Conservation (phyloP, 2,888 invertebrate genomes). For the Periphyllus acericola region DNA sequence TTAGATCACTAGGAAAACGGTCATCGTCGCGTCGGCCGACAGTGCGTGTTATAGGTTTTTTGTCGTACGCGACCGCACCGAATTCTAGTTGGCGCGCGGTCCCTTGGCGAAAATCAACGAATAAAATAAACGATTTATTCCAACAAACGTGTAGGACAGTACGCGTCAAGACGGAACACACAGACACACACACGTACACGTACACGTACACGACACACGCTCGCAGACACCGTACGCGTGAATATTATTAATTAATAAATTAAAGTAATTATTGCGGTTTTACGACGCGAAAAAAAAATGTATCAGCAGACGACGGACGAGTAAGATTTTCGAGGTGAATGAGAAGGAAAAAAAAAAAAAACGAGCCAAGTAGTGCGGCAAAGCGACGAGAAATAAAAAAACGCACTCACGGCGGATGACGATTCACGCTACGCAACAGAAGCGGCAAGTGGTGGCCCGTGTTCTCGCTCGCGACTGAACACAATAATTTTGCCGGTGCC, state of each 20-base stretch:
- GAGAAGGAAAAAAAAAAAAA: too few species aligned
- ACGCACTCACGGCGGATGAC: slow-evolving; percentile 12
- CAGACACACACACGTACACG: not conserved
- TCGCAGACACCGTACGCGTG: not conserved
- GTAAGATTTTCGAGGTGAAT: too few species aligned
- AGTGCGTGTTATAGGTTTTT: not conserved
- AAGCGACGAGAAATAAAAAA: not conserved
- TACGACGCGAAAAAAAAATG: too few species aligned
- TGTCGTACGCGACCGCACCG: too few species aligned
- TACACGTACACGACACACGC: not conserved
- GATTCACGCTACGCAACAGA: slow-evolving; percentile 18
- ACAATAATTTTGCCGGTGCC: slow-evolving; percentile 58
- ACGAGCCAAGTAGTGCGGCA: too few species aligned
- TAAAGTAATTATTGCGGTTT: too few species aligned
- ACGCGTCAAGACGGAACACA: too few species aligned
- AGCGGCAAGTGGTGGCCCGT: slow-evolving; percentile 58
- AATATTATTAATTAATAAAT: too few species aligned
- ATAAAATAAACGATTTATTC: too few species aligned
- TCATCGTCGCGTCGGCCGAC: not conserved
- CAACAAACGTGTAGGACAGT: not conserved
- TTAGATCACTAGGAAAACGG: slow-evolving; percentile 23
- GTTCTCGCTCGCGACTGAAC: slow-evolving; percentile 61
- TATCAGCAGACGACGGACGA: too few species aligned
- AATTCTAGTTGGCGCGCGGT: too few species aligned
- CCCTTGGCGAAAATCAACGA: too few species aligned